Evolutionary conservation across 2,113 vertebrate species (phyloP).

Genomic region (Bos javanicus): DNA sequence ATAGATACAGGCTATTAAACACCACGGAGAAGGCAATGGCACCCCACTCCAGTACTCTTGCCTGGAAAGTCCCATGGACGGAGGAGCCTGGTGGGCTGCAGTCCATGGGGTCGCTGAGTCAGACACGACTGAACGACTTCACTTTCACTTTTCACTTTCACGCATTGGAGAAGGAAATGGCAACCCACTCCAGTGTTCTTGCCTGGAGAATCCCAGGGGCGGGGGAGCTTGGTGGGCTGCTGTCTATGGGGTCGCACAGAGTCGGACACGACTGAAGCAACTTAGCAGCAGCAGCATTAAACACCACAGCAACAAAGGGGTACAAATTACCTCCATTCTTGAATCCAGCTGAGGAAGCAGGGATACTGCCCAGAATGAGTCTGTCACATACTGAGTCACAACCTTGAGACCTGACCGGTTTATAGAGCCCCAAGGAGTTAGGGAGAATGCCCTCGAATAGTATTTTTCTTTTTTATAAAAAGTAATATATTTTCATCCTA

Average conservation of each 20-base stretch:
- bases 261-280: too few species aligned
- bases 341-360: neutral
- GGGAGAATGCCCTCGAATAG: neutral
- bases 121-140: too few species aligned
- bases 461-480: constrained; percentile 35
- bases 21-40: neutral
- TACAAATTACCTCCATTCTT: neutral
- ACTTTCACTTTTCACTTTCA: too few species aligned
- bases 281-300: neutral
- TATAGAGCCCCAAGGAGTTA: neutral
- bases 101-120: too few species aligned
- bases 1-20: neutral
- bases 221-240: too few species aligned
- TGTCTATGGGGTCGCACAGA: too few species aligned
- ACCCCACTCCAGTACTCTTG: too few species aligned
- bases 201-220: too few species aligned
- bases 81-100: too few species aligned
- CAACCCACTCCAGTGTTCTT: too few species aligned
- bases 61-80: too few species aligned
- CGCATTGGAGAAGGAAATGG: too few species aligned
- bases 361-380: neutral
- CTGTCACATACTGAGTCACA: neutral
- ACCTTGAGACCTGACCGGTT: neutral
- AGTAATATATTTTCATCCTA: constrained; percentile 23
- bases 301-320: neutral